A percentile compares a stretch with the other conserved stretches of the same genome.
Conservation (phyloP, 2,113 vertebrate genomes). For the Callipepla squamata region DNA sequence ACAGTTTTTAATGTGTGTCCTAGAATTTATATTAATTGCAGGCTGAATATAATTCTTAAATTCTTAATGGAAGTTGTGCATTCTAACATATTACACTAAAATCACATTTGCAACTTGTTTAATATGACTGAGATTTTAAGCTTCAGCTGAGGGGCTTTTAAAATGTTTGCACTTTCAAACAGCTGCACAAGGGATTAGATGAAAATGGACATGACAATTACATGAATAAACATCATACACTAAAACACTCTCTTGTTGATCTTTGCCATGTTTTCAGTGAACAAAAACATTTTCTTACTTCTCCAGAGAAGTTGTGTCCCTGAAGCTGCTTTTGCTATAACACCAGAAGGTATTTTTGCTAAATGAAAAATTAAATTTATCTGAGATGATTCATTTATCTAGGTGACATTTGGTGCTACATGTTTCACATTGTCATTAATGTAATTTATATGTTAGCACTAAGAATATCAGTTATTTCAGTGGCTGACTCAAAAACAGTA, state of each 20-base stretch:
- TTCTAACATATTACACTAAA: neutral
- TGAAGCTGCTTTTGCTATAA: neutral
- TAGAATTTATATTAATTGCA: neutral
- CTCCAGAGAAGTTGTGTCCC: neutral
- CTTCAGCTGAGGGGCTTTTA: neutral
- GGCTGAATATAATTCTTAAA: neutral
- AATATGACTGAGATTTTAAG: neutral
- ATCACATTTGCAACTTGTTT: neutral
- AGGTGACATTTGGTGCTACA: neutral
- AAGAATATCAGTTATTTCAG: neutral
- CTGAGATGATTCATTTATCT: neutral
- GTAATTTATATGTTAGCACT: neutral
- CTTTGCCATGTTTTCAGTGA: neutral
- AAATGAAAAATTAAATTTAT: neutral
- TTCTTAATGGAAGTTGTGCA: neutral
- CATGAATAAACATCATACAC: neutral
- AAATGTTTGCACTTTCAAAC: conserved; percentile 18
- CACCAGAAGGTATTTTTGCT: neutral
- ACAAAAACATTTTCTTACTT: neutral
- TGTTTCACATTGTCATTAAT: neutral
- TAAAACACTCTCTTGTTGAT: neutral
- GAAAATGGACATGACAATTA: conserved; percentile 13
- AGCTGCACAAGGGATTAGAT: neutral
- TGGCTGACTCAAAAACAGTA: neutral
- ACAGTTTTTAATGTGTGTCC: neutral